Percentiles rank a stretch among this genome's conserved stretches.
Evolutionary conservation across 1,140 invertebrate species (phyloP).

Genomic region (Metopolophium dirhodum): DNA sequence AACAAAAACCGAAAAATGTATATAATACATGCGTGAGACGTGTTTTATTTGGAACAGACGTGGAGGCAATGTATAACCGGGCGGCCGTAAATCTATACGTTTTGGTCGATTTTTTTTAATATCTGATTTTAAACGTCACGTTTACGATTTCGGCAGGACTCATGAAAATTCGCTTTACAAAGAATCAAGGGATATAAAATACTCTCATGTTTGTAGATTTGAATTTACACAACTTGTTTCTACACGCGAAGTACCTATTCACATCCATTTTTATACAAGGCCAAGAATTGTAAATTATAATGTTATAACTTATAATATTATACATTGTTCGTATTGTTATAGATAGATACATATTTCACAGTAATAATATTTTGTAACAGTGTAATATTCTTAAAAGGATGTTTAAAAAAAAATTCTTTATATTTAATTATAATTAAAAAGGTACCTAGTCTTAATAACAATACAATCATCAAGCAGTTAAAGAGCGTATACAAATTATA

Average conservation of each 20-base stretch:
- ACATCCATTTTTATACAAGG: conserved; percentile 9
- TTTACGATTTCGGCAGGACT: conserved; percentile 41
- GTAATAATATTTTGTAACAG: background rate
- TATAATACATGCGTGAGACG: background rate
- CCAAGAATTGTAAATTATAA: background rate
- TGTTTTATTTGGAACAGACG: conserved; percentile 39
- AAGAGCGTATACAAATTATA: background rate
- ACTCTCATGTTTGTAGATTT: background rate
- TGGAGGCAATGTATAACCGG: background rate
- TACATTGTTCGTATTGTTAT: background rate
- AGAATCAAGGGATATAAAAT: conserved; percentile 8
- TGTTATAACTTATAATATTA: background rate
- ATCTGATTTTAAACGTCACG: conserved; percentile 43
- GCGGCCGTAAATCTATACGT: conserved; percentile 48
- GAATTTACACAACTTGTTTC: conserved; percentile 15
- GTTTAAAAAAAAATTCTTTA: background rate
- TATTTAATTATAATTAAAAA: background rate
- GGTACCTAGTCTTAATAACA: background rate
- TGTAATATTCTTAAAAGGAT: conserved; percentile 3
- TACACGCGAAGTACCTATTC: background rate
- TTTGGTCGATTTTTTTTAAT: conserved; percentile 43
- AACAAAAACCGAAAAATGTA: conserved; percentile 47
- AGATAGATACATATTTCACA: background rate
- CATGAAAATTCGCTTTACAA: conserved; percentile 8
- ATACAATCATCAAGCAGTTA: background rate